phyloP scores from a whole-genome alignment of 2,797 vertebrate species.

The Philypnodon macrostomus region DNA sequence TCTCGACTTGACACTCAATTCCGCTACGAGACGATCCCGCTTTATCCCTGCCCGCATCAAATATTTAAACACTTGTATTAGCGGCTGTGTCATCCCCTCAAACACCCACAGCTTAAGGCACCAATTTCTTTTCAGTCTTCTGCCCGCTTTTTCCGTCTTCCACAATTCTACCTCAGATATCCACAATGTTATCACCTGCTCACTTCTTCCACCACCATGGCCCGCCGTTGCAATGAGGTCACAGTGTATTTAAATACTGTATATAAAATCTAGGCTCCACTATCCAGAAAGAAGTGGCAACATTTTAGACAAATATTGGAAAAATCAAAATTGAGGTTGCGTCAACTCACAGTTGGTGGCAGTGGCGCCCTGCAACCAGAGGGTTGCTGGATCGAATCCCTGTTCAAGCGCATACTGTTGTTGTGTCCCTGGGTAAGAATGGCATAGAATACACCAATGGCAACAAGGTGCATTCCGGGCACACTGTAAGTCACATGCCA shows the following conservation, averaged over 20 bases:
- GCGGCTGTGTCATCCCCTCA: conserved; percentile 84
- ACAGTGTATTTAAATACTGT: no score
- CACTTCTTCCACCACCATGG: conserved; percentile 82
- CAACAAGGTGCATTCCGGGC: conserved; percentile 1
- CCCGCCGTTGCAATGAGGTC: no score
- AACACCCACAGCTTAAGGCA: conserved; percentile 87
- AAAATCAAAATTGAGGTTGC: no score
- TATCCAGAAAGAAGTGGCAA: no score
- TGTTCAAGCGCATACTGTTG: no score
- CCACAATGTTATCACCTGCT: conserved; percentile 94
- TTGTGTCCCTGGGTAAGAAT: no score
- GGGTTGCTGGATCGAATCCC: no score
- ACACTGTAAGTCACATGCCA: conserved; percentile 20
- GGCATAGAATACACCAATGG: no score
- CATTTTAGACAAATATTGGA: no score
- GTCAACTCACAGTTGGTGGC: no score
- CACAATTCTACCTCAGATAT: conserved; percentile 82
- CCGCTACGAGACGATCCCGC: conserved; percentile 97
- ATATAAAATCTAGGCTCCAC: no score
- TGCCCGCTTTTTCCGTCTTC: conserved; percentile 50
- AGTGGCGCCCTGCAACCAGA: no score
- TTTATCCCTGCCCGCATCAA: conserved; percentile 99
- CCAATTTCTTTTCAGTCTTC: conserved; percentile 56
- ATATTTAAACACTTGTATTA: conserved; percentile 99
- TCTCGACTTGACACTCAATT: conserved; percentile 99